Evolutionary conservation across 2,113 vertebrate genomes (phyloP).

Genomic region (Heptranchias perlo): DNA sequence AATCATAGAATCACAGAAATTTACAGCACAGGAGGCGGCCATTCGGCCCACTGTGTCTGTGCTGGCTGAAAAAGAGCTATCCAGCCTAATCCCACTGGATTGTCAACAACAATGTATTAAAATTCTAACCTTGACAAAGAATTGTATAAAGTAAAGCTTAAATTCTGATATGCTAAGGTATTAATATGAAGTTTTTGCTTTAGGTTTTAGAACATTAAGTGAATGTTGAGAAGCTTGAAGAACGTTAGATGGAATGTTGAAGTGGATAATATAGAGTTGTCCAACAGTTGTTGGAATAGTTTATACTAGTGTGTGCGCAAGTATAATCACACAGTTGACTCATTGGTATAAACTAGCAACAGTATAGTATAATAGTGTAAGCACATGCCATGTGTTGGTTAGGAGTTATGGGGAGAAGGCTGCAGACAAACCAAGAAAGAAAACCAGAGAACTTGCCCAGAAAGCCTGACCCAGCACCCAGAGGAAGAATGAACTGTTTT

Average conservation of each 20-base stretch:
- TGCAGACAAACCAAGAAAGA: background rate
- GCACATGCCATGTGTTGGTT: background rate
- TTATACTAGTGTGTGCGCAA: background rate
- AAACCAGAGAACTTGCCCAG: background rate
- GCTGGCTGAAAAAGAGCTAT: too few relatives aligned
- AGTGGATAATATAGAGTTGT: background rate
- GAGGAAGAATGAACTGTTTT: background rate
- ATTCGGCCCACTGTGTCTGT: too few relatives aligned
- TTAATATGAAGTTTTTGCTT: background rate
- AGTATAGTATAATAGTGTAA: background rate
- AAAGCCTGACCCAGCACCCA: background rate
- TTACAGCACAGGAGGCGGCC: too few relatives aligned
- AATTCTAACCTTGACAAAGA: background rate
- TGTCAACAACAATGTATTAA: background rate
- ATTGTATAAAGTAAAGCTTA: background rate
- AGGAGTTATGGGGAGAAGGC: background rate
- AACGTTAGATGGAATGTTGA: background rate
- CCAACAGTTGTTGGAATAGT: background rate
- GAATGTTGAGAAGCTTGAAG: background rate
- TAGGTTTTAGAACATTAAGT: background rate
- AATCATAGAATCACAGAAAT: too few relatives aligned
- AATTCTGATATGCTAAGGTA: background rate
- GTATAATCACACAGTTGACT: background rate
- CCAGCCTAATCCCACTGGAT: too few relatives aligned
- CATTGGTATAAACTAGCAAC: background rate